These are phyloP conservation scores for Meganola albula DNA, from an alignment of 2,888 invertebrate genomes.

Conservation along the genomic window DNA sequence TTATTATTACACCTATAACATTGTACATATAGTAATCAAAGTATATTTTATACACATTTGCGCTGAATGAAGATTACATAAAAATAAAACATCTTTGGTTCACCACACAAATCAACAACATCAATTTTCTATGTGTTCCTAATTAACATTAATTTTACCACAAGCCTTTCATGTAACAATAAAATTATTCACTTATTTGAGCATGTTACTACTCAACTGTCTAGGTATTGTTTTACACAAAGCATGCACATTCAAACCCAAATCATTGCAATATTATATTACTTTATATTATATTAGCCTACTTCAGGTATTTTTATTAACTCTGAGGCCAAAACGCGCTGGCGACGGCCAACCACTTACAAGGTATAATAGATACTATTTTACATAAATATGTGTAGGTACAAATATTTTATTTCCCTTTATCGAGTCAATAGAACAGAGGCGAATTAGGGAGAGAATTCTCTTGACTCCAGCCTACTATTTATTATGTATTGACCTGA, in stretches of 20 bases:
- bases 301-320: constrained; percentile 26
- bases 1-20: constrained; percentile 70
- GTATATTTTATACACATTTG: constrained; percentile 57
- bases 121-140: constrained; percentile 51
- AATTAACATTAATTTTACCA: constrained; percentile 34
- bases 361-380: too few relatives aligned
- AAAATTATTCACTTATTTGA: constrained; percentile 53
- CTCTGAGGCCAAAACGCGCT: too few relatives aligned
- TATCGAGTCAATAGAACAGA: too few relatives aligned
- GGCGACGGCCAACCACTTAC: too few relatives aligned
- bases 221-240: constrained; percentile 37
- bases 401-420: too few relatives aligned
- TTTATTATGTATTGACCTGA: too few relatives aligned
- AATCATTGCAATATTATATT: constrained; percentile 23
- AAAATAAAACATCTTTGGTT: constrained; percentile 75
- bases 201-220: constrained; percentile 49
- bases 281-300: constrained; percentile 30
- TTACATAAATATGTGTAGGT: too few relatives aligned
- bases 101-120: constrained; percentile 66
- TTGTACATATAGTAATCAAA: constrained; percentile 62
- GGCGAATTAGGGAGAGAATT: too few relatives aligned
- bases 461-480: too few relatives aligned
- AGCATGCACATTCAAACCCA: constrained; percentile 44
- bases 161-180: constrained; percentile 60
- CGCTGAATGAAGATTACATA: constrained; percentile 61